A percentile compares a stretch with the other conserved stretches of the same genome.
phyloP scores from a whole-genome alignment of 2,888 invertebrate genomes.

The Lycia hirtaria region DNA sequence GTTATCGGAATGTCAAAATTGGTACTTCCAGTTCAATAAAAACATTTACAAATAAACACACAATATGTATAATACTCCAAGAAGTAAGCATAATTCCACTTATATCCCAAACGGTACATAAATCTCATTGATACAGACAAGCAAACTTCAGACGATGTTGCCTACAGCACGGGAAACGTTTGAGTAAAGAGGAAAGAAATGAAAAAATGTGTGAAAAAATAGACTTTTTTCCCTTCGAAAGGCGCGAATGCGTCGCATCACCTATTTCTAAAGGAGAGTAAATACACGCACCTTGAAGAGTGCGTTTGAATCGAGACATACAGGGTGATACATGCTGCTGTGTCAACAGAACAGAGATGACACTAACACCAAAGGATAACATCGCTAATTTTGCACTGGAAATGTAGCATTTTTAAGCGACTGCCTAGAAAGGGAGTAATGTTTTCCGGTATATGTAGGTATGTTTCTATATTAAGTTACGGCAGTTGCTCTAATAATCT shows the following conservation, averaged over 20 bases:
- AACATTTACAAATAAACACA: too few species aligned
- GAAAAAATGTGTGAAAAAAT: slow-evolving; percentile 65
- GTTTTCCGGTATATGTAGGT: too few species aligned
- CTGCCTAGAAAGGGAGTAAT: too few species aligned
- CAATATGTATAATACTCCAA: too few species aligned
- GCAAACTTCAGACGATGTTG: slow-evolving; percentile 5
- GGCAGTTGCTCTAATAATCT: too few species aligned
- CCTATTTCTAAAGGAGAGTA: slow-evolving; percentile 77
- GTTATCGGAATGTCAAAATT: too few species aligned
- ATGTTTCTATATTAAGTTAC: too few species aligned
- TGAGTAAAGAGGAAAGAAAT: slow-evolving; percentile 46
- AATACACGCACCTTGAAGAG: slow-evolving; percentile 76
- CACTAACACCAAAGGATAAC: slow-evolving; percentile 38
- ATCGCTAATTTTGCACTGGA: slow-evolving; percentile 39
- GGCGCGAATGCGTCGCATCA: slow-evolving; percentile 76
- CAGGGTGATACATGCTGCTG: slow-evolving; percentile 45
- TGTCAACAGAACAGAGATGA: slow-evolving; percentile 54
- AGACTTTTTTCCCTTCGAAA: slow-evolving; percentile 63
- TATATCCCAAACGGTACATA: not conserved
- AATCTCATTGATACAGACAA: too few species aligned
- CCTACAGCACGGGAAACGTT: slow-evolving; percentile 30
- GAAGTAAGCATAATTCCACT: not conserved
- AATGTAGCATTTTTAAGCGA: not conserved
- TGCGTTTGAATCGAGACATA: slow-evolving; percentile 77
- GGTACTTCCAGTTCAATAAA: too few species aligned